Evolutionary conservation across 2,113 vertebrate genomes (phyloP).

Genomic region (Urocitellus parryii): DNA sequence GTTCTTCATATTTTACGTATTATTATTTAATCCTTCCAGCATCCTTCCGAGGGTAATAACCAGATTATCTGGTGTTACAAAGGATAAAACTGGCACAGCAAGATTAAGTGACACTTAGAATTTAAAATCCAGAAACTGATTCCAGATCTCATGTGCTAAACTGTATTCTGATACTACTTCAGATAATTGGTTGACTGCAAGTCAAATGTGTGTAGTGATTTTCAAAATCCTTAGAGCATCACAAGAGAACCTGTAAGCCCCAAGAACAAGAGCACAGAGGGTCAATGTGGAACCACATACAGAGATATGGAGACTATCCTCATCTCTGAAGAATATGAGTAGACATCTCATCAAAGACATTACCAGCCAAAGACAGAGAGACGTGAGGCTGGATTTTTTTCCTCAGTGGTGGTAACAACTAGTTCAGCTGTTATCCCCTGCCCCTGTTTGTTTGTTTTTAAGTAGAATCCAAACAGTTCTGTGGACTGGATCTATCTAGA

Average conservation of each 20-base stretch:
- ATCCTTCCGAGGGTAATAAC: not conserved
- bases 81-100: constrained; percentile 2
- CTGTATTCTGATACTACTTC: not conserved
- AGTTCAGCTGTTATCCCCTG: not conserved
- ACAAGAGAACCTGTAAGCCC: not conserved
- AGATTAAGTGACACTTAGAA: not conserved
- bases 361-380: not conserved
- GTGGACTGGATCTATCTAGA: not conserved
- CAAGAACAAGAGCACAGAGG: not conserved
- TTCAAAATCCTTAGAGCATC: constrained; percentile 3
- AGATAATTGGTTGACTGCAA: not conserved
- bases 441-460: not conserved
- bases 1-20: not conserved
- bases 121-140: not conserved
- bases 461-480: not conserved
- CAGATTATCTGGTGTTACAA: not conserved
- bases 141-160: not conserved
- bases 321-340: not conserved
- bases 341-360: not conserved
- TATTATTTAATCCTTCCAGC: not conserved
- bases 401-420: not conserved
- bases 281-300: not conserved
- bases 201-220: not conserved
- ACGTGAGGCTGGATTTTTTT: not conserved
- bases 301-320: not conserved